Conservation (phyloP, 2,888 invertebrate genomes). For the Archips crataeganus region DNA sequence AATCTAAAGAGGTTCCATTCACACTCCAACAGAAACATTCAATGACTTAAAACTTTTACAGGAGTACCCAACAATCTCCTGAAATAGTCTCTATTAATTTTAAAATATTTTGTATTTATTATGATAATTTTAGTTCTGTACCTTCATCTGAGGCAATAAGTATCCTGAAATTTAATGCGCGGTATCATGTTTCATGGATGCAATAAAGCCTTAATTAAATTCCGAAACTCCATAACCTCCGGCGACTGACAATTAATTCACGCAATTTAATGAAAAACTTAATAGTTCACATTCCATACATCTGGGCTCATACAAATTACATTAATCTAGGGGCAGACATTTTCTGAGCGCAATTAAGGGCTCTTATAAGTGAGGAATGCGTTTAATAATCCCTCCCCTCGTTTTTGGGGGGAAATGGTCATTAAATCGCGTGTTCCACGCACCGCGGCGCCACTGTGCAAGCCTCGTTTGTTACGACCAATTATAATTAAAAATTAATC, state of each 20-base stretch:
- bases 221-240: constrained; percentile 1
- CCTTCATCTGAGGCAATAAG: neutral
- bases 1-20: too few species aligned
- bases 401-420: constrained; percentile 72
- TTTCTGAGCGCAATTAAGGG: constrained; percentile 74
- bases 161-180: neutral
- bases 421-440: constrained; percentile 80
- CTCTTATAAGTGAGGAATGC: constrained; percentile 78
- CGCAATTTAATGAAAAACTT: constrained; percentile 33
- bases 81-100: too few species aligned
- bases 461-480: constrained; percentile 68
- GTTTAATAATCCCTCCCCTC: constrained; percentile 67
- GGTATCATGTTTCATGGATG: neutral
- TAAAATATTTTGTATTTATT: neutral
- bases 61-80: too few species aligned
- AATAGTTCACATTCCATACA: constrained; percentile 47
- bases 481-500: constrained; percentile 84
- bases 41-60: too few species aligned
- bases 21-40: too few species aligned
- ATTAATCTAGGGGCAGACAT: constrained; percentile 69
- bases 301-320: constrained; percentile 67
- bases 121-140: neutral
- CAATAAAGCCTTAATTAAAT: constrained; percentile 13
- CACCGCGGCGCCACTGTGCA: constrained; percentile 63
- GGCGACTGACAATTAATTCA: constrained; percentile 21